phyloP scores from a whole-genome alignment of 2,113 vertebrate genomes.

The Campylorhamphus procurvoides region DNA sequence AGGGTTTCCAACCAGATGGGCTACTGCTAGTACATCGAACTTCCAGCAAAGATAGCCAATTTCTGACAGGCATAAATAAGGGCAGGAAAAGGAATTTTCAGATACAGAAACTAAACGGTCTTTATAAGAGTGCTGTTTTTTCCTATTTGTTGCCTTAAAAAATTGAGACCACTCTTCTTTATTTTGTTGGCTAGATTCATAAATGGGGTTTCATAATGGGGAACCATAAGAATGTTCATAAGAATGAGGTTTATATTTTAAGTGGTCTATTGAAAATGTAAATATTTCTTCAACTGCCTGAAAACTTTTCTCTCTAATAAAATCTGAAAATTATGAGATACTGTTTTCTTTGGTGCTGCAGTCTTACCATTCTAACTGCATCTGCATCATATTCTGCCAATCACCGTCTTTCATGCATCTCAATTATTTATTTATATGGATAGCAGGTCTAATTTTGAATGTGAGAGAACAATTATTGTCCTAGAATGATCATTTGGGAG shows the following conservation, averaged over 20 bases:
- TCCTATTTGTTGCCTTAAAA: not conserved
- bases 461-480: not conserved
- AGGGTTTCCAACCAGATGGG: constrained; percentile 28
- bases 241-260: not conserved
- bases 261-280: not conserved
- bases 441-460: not conserved
- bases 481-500: not conserved
- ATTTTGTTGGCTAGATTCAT: not conserved
- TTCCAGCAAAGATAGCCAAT: not conserved
- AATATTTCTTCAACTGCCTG: not conserved
- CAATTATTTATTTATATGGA: not conserved
- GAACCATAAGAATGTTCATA: no score
- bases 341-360: not conserved
- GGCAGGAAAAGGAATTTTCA: not conserved
- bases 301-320: not conserved
- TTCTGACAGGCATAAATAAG: not conserved
- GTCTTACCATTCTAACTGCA: not conserved
- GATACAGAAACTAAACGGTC: not conserved
- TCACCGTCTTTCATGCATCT: not conserved
- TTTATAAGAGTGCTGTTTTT: not conserved
- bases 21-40: not conserved
- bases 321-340: not conserved
- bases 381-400: not conserved
- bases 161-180: not conserved
- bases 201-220: no score